Conservation (phyloP, 2,797 vertebrate species). For the Rhinella marina region DNA sequence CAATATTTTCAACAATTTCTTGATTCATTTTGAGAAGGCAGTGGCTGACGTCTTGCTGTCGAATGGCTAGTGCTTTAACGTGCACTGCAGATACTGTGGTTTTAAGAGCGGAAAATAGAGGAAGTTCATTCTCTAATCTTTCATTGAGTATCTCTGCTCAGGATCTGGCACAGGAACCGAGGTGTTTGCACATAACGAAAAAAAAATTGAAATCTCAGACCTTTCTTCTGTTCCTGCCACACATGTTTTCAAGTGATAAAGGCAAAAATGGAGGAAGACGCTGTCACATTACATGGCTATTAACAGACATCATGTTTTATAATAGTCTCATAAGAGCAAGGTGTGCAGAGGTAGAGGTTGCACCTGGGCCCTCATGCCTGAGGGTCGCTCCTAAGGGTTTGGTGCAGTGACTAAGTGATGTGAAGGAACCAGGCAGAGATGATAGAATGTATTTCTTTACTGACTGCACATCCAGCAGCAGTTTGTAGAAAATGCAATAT, state of each 20-base stretch:
- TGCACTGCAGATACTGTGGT: not conserved
- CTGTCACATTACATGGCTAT: not conserved
- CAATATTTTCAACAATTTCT: slow-evolving; percentile 81
- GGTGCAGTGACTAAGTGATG: no score
- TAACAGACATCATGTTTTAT: no score
- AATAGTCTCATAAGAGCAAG: no score
- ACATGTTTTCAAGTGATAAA: not conserved
- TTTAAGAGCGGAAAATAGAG: slow-evolving; percentile 21
- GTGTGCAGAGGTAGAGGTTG: no score
- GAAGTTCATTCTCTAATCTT: slow-evolving; percentile 40
- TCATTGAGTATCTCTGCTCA: not conserved
- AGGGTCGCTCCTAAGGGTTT: no score
- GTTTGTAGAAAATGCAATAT: no score
- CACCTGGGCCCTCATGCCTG: no score
- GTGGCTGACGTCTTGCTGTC: not conserved
- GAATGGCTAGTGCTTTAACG: no score
- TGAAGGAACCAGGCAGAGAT: no score
- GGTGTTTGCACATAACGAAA: not conserved
- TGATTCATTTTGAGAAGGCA: slow-evolving; percentile 76
- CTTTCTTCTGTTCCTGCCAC: not conserved
- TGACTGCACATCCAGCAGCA: no score
- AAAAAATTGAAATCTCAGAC: not conserved
- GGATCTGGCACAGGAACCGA: not conserved
- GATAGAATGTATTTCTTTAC: no score
- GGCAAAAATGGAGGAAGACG: not conserved